Percentiles rank a stretch among this genome's conserved stretches.
phyloP scores from a whole-genome alignment of 2,797 vertebrate genomes.

The Sebastes goodei region DNA sequence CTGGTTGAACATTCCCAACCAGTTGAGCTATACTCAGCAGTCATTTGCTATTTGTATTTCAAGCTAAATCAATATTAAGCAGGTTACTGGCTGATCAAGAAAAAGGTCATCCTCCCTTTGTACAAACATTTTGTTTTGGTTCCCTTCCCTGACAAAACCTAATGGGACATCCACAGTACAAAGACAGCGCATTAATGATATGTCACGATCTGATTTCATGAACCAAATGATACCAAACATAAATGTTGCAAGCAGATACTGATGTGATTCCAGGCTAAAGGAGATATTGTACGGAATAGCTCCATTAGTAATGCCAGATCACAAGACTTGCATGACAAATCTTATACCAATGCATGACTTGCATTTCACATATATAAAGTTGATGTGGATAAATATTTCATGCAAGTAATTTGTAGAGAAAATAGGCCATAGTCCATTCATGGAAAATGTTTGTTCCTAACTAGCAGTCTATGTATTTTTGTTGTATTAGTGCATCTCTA shows the following conservation, averaged over 20 bases:
- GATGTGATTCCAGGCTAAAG: background rate
- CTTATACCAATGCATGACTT: background rate
- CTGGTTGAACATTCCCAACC: background rate
- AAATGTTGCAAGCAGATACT: background rate
- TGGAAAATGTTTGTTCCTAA: background rate
- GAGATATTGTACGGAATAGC: background rate
- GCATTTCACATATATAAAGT: background rate
- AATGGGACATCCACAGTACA: background rate
- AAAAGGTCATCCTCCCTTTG: background rate
- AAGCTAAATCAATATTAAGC: slow-evolving; percentile 1
- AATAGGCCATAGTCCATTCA: background rate
- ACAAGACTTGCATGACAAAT: background rate
- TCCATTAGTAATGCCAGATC: background rate
- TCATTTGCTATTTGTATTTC: background rate
- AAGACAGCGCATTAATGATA: background rate
- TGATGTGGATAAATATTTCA: background rate
- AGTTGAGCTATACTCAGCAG: too few relatives aligned
- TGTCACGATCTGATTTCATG: background rate
- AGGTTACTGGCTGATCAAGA: background rate
- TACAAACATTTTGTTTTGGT: background rate
- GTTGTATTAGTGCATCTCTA: background rate
- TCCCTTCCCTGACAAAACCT: background rate
- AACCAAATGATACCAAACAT: background rate
- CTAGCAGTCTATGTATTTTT: too few relatives aligned
- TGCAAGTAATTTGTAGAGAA: background rate